Base-by-base conservation (phyloP, 2,113 vertebrate species). In the Deroptyus accipitrinus region DNA sequence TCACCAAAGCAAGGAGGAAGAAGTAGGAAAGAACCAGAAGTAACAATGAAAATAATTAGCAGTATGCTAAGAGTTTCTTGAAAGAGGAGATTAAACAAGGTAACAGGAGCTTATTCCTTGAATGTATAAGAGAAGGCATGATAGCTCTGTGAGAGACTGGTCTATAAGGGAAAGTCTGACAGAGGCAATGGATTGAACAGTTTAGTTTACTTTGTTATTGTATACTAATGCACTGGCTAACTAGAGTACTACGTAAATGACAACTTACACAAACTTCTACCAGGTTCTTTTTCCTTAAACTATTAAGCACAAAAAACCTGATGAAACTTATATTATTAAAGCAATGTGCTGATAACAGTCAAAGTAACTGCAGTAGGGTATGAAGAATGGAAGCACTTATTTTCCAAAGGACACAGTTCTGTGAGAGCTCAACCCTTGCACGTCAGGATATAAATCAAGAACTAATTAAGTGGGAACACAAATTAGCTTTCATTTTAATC, bases 371-470 rank as follows among this genome's bases (percentile, higher is more conserved):
- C 61, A 78, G 33, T 5, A 59, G 33, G 81, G 18, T 76, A 82
- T 79, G 81, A 93, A 90, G 93, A 97, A 90, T 92, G 86, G 80
- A 83, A 90, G 62, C 46, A 31, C 20, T 76, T 83, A 49, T 88
- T 96, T 92, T 92, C 54, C n/a, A 3, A 72, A 83, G 31, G 51
- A 81, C 13, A 20, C 17, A 42, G 76, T 75, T 88, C 90, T 83
- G 75, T 86, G 80, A 68, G 55, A 72, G 30, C 51, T 90, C 80
- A 88, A 67, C 59, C 16, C 54, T 96, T 90, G 61, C 80, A 61
- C 55, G 92, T 96, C 73, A 83, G 46, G 68, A 68, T 51, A 92
- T 81, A 96, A 96, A 94, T 94, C 91, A 90, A 81, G 68, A 95
- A 59, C 64, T 88, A 90, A 96, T 93, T 88, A 94, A 91, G 62